Conservation (phyloP, 2,888 invertebrate species). For the Zaprionus bogoriensis region DNA sequence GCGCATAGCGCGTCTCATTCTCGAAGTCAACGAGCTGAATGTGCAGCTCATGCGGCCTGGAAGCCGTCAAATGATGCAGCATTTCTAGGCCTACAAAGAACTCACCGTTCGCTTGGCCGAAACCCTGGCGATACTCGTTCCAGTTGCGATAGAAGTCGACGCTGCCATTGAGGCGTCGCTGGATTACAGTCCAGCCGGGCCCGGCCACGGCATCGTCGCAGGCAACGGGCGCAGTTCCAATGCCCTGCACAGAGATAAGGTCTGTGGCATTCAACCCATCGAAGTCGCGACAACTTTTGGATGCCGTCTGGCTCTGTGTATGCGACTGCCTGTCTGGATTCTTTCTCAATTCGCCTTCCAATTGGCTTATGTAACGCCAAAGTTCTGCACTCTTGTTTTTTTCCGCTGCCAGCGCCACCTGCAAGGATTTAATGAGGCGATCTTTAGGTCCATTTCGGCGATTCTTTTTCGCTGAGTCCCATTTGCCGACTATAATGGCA, state of each 20-base stretch:
- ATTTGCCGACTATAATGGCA: neutral
- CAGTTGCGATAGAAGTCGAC: slow-evolving; percentile 86
- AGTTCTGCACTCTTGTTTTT: neutral
- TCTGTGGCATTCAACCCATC: neutral
- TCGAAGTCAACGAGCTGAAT: slow-evolving; percentile 86
- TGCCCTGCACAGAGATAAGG: neutral
- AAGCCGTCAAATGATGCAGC: slow-evolving; percentile 83
- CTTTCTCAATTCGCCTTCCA: neutral
- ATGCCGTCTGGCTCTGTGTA: neutral
- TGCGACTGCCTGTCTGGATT: neutral
- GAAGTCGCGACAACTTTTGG: neutral
- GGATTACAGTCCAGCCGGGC: neutral
- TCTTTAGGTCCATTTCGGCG: neutral
- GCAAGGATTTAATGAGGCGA: neutral
- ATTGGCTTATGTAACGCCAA: neutral
- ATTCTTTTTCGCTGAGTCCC: neutral
- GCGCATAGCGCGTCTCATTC: slow-evolving; percentile 84
- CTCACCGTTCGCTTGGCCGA: slow-evolving; percentile 87
- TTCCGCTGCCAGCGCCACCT: neutral
- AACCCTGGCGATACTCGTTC: slow-evolving; percentile 86
- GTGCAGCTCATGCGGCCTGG: slow-evolving; percentile 84
- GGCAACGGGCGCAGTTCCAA: neutral
- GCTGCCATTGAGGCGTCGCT: slow-evolving; percentile 84
- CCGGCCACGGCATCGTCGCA: neutral
- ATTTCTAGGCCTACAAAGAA: slow-evolving; percentile 88